Base-by-base conservation (phyloP, 2,797 vertebrate species). In the Pterois miles region DNA sequence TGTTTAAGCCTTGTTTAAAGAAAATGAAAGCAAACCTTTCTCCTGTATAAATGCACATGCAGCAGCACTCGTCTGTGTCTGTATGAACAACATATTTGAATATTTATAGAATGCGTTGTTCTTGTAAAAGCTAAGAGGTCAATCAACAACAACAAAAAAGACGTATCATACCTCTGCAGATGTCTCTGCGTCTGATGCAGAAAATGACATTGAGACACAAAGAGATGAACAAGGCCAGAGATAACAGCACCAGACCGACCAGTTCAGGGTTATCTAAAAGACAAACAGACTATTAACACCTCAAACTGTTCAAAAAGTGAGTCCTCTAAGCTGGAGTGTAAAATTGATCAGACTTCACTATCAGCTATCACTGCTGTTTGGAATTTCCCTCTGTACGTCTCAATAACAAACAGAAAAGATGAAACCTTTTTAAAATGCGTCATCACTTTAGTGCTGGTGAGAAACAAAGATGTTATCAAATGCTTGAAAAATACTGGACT, bases 161-260 rank as follows among this genome's bases (percentile, higher is more conserved):
- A 50, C 1, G 34, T 22, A 8, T 1, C 33, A 12, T 88, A 95
- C 94, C 93, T 94, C 25, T 74, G 36, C 50, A 69, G 10, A 52
- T n/a, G 0, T 60, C 8, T 80, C 58, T 83, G 43, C 38, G 74
- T 81, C 65, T 89, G 38, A 84, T 57, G 86, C 72, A 95, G 20
- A 94, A 78, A 50, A 91, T 11, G 25, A 93, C 1, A 57, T 96
- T 95, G 36, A 96, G 10, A 66, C 76, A 81, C 12, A 94, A 1
- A 7, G 95, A 95, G 20, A 95, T 65, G 2, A 88, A 3, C 74
- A 96, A 78, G 67, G 86, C 90, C 80, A 90, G 1, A 18, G 78
- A 86, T 9, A 82, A 73, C 31, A 93, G 7, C n/a, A 0, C 4
- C 79, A 94, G 22, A 18, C 52, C 63, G 9, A 70, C 0, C 2